Conservation (phyloP, 2,113 vertebrate species). For the Rutilus rutilus region DNA sequence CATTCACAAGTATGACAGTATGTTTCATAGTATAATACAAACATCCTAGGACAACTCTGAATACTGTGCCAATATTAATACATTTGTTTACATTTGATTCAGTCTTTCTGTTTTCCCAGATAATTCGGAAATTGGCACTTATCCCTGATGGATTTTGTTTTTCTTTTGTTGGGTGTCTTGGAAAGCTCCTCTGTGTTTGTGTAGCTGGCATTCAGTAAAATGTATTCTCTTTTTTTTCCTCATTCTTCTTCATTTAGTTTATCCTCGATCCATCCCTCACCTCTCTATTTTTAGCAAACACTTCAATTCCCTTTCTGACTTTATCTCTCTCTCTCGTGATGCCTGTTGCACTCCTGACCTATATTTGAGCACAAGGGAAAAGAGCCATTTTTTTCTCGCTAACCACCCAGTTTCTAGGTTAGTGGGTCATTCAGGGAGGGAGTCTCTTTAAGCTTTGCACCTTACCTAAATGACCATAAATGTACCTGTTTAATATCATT, state of each 20-base stretch:
- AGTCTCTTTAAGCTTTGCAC: constrained; percentile 37
- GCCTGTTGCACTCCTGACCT: constrained; percentile 67
- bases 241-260: not conserved
- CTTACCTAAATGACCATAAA: not conserved
- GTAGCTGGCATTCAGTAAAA: not conserved
- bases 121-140: not conserved
- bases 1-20: not conserved
- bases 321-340: constrained; percentile 31
- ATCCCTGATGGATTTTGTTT: not conserved
- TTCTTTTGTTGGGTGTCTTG: not conserved
- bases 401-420: constrained; percentile 73
- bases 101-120: not conserved
- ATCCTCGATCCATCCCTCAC: constrained; percentile 38
- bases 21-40: not conserved
- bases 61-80: not conserved
- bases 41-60: not conserved
- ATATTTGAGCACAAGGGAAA: constrained; percentile 63
- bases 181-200: constrained; percentile 3
- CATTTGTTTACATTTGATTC: too few species aligned
- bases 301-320: constrained; percentile 45
- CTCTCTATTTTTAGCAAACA: constrained; percentile 54
- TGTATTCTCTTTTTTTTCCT: constrained; percentile 16
- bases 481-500: not conserved
- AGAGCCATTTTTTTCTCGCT: constrained; percentile 61
- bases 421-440: constrained; percentile 69